Percentiles rank a stretch among this genome's conserved stretches.
Conservation (phyloP, 2,113 vertebrate species). For the Monopterus albus region DNA sequence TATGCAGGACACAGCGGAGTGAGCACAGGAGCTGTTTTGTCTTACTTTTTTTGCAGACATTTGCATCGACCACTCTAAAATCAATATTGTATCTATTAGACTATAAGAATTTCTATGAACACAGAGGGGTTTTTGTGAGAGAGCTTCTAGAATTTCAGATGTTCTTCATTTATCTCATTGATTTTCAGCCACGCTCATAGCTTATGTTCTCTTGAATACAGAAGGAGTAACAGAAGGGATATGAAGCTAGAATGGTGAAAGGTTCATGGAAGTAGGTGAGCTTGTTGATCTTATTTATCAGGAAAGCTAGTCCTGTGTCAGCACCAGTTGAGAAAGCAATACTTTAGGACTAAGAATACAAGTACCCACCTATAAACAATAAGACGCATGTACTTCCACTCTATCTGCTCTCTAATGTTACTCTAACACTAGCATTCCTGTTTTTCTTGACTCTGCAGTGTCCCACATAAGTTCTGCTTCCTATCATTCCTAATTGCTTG, state of each 20-base stretch:
- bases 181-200: conserved; percentile 43
- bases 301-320: conserved; percentile 5
- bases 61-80: conserved; percentile 60
- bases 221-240: background rate
- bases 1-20: conserved; percentile 43
- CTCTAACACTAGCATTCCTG: conserved; percentile 8
- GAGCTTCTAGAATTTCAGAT: conserved; percentile 41
- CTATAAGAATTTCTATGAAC: conserved; percentile 32
- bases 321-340: conserved; percentile 15
- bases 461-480: conserved; percentile 60
- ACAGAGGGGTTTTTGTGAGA: conserved; percentile 9
- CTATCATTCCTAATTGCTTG: conserved; percentile 53
- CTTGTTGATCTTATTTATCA: conserved; percentile 20
- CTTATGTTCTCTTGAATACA: conserved; percentile 31
- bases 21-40: conserved; percentile 55
- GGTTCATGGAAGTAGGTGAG: conserved; percentile 26
- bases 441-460: conserved; percentile 30
- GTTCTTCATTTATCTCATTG: conserved; percentile 51
- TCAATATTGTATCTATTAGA: conserved; percentile 55
- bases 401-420: conserved; percentile 1
- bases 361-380: conserved; percentile 9
- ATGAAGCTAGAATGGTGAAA: conserved; percentile 14
- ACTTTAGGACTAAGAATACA: background rate
- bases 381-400: conserved; percentile 6
- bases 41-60: conserved; percentile 44